A percentile compares a stretch with the other conserved stretches of the same genome.
phyloP scores from a whole-genome alignment of 2,797 vertebrate genomes.

The Lacerta bilineata region DNA sequence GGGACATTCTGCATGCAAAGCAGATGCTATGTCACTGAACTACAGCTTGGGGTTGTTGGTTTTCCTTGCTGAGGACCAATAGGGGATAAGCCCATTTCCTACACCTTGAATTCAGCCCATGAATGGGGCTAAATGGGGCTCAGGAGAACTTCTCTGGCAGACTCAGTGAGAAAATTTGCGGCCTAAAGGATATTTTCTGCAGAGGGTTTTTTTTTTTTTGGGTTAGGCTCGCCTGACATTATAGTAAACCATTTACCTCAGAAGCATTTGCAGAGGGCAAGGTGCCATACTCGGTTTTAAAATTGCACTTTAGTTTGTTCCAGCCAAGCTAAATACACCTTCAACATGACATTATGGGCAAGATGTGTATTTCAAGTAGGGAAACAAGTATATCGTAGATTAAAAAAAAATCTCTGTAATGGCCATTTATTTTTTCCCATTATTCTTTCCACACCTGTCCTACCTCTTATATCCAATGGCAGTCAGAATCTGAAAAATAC shows the following conservation, averaged over 20 bases:
- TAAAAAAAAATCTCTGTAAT: neutral
- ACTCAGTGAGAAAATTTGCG: neutral
- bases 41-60: too few relatives aligned
- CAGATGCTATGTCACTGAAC: too few relatives aligned
- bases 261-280: too few relatives aligned
- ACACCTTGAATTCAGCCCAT: too few relatives aligned
- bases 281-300: neutral
- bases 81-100: too few relatives aligned
- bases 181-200: neutral
- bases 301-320: neutral
- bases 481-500: neutral
- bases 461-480: neutral
- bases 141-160: too few relatives aligned
- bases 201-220: neutral
- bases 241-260: too few relatives aligned
- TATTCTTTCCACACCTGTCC: constrained; percentile 16
- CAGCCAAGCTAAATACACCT: neutral
- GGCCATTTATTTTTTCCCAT: neutral
- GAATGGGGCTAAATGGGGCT: neutral
- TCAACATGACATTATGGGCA: neutral
- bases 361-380: neutral
- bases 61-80: too few relatives aligned
- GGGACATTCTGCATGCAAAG: too few relatives aligned
- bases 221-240: too few relatives aligned
- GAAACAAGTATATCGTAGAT: neutral